Evolutionary conservation across 2,888 invertebrate genomes (phyloP), one percentile per base, ranked within the genome.

Genomic region (Zygothrica quintamaculata): DNA sequence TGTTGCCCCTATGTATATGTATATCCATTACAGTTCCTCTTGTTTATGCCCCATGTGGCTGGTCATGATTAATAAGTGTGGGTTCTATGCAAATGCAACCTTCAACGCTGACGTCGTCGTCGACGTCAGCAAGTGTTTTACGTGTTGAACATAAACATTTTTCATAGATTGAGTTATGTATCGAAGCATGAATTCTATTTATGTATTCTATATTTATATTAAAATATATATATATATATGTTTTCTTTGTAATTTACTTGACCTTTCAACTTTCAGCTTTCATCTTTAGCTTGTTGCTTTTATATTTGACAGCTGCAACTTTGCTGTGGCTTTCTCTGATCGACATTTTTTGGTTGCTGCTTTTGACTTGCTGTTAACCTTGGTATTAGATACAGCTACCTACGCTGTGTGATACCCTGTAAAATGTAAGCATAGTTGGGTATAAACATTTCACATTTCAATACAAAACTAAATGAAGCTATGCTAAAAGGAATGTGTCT

Each of bases 11-110:
- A 13, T 6, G n/a, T 1, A 11, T 3, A 3, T 25, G 25, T 5
- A 18, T 3, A 18, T 40, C 9, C 7, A 5, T 16, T 15, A 33
- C 16, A 11, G 16, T 13, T 31, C 11, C 36, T 16, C 11, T 43
- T 16, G 9, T 33, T 26, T 40, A 22, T 33, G 36, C 44, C 18
- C 9, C 25, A 7, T 29, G 53, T 22, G 16, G 53, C 26, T 55
- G 36, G 52, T 51, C 68, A 37, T 52, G 74, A 64, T 74, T 74
- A 74, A 64, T 69, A 64, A 52, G 39, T 52, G 53, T 55, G 37
- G 13, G 39, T 36, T 5, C 1, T 37, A 71, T 69, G 64, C 58
- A 64, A 51, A 52, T 55, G 43, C 58, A 42, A 36, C 34, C 22
- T 39, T 13, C 42, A 59, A n/a, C n/a, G n/a, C n/a, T n/a, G n/a